Percentiles rank a stretch among this genome's conserved stretches.
Conservation (phyloP, 2,113 vertebrate genomes). For the Prinia subflava region DNA sequence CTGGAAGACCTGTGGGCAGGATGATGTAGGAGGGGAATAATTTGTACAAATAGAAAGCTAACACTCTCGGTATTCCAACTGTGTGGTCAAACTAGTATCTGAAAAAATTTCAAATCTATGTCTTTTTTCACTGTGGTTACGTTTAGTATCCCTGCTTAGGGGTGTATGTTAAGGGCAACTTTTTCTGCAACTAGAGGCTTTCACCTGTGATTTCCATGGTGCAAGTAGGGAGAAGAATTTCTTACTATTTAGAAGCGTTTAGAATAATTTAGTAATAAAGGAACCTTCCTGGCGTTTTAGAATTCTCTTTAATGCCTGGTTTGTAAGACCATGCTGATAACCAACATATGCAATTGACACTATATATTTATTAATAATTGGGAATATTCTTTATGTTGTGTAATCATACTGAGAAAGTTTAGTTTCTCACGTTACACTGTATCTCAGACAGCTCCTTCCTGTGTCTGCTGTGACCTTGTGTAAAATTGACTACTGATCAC, state of each 20-base stretch:
- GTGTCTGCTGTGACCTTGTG: neutral
- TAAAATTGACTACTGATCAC: neutral
- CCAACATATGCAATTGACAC: neutral
- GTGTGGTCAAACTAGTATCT: neutral
- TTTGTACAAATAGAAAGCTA: neutral
- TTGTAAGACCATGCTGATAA: neutral
- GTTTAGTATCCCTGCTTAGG: neutral
- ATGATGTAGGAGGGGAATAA: neutral
- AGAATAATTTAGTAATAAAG: neutral
- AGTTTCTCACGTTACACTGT: neutral
- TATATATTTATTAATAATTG: neutral
- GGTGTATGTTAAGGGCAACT: neutral
- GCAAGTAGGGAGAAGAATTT: neutral
- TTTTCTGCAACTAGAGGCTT: neutral
- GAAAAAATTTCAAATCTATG: neutral
- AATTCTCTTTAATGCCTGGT: neutral
- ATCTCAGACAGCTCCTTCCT: neutral
- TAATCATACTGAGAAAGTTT: neutral
- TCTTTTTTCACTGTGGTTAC: neutral
- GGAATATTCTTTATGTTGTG: neutral
- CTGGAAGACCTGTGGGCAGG: neutral
- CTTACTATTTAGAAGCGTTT: neutral
- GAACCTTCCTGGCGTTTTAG: neutral
- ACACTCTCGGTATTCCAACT: neutral
- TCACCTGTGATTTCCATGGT: neutral